Evolutionary conservation across 2,888 invertebrate species (phyloP), one percentile per base, ranked within the genome.

Genomic region (Caenorhabditis japonica): DNA sequence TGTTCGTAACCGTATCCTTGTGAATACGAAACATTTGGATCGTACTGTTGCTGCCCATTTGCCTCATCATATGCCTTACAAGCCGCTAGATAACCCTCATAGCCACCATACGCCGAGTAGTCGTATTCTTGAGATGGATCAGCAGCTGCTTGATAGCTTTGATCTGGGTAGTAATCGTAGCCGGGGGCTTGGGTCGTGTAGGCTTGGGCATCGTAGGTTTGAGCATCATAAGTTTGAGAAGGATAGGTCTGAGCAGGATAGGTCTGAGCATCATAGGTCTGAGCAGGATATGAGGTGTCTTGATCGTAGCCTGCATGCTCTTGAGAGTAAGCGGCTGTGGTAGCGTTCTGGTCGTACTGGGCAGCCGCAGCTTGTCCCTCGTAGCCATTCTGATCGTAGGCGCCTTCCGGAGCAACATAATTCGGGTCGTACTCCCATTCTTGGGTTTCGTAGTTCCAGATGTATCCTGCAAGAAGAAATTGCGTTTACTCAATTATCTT

Each of bases 381-480:
- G 8, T 38, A 43, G 23, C 36, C 43, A 17, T 38, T 23, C 13
- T 55, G 60, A 39, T 64, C 62, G 27, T 56, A 41, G 1, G 47
- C 27, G 30, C 17, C 44, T 59, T 33, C 25, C 46, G 79, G 70
- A 17, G 79, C 76, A 23, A 64, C 75, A 39, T 79, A 79, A 55
- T 75, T 77, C 21, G 75, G 75, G 55, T 79, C 79, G 23, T 73
- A 74, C 27, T 80, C 79, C 79, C 79, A 81, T 59, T 78, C 61
- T 30, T 81, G 79, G 5, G 71, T 75, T 1, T 79, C 81, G 44
- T 77, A 80, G 52, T 81, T 80, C 79, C 79, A 81, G 13, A 78
- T 72, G 71, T 81, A 81, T 1, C 81, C 81, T 71, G 39, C 46
- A 73, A 56, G 25, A 34, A 2, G 39, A 38, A 44, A 12, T n/a